Base-by-base conservation (phyloP, 2,888 invertebrate genomes). In the Agriopis leucophaearia region DNA sequence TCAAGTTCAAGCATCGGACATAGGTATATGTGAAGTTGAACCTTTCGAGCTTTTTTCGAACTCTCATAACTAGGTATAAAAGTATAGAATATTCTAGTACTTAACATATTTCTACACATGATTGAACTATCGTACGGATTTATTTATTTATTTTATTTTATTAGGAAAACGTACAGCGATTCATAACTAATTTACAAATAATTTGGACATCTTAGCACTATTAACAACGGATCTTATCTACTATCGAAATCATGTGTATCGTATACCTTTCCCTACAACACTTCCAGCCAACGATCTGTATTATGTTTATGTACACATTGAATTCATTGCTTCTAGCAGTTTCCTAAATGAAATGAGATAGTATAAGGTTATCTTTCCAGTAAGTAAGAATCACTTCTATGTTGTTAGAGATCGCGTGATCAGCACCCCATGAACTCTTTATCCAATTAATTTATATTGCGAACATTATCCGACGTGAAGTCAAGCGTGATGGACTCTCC, bases 401-500 rank as follows among this genome's bases (percentile, higher is more conserved):
- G 48, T 55, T 38, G 45, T 59, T 65, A 6, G 62, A 42, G 58
- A 69, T 48, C 59, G 63, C 67, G 70, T 73, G 69, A 70, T 74
- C 52, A 38, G 60, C 59, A 60, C 52, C 50, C 70, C 59, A 59
- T 64, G 48, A 65, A 50, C 45, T 59, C 42, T 61, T 71, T 74
- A 73, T 70, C 69, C 70, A 75, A 72, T 74, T 27, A 27, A 27
- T 27, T 27, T 71, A 66, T 52, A 71, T 68, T 66, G 55, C 55
- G 69, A 64, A 52, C 54, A 56, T 69, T 74, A 72, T 71, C 59
- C 45, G 54, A 64, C 62, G 36, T 65, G 48, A 60, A 59, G 59
- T 52, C 59, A 71, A 71, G 68, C 69, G 48, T 64, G 66, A 74
- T 74, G 50, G 72, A 74, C 75, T 74, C 74, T 70, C 72, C 72